Percentiles rank a stretch among this genome's conserved stretches.
phyloP scores from a whole-genome alignment of 2,113 vertebrate genomes.

The Cyprinodon tularosa region DNA sequence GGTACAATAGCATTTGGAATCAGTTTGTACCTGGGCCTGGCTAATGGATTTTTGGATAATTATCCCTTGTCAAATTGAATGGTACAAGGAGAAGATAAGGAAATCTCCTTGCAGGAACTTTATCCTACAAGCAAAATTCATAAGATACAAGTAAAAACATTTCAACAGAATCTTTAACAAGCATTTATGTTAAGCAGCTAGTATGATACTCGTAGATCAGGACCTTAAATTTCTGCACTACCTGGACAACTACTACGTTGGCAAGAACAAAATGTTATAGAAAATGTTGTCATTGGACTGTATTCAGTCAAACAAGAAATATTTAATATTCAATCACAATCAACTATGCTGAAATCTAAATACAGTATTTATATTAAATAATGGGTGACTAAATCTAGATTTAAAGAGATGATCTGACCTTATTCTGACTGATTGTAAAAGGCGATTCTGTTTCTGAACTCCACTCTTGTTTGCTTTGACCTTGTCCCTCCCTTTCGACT shows the following conservation, averaged over 20 bases:
- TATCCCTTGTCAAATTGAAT: neutral
- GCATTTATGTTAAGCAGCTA: slow-evolving; percentile 44
- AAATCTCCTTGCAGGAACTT: neutral
- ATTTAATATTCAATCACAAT: slow-evolving; percentile 65
- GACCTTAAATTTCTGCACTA: slow-evolving; percentile 29
- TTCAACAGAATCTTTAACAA: slow-evolving; percentile 27
- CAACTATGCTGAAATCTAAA: slow-evolving; percentile 65
- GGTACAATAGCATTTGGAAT: neutral
- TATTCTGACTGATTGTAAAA: slow-evolving; percentile 51
- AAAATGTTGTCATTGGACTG: slow-evolving; percentile 46
- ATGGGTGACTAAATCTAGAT: slow-evolving; percentile 56
- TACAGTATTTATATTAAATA: slow-evolving; percentile 80
- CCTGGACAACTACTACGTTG: slow-evolving; percentile 28
- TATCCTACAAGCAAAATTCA: neutral
- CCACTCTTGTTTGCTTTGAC: slow-evolving; percentile 44
- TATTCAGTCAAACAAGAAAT: slow-evolving; percentile 68
- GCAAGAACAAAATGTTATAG: slow-evolving; percentile 39
- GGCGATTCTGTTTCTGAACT: slow-evolving; percentile 21
- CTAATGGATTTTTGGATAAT: neutral
- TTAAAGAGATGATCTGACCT: slow-evolving; percentile 44
- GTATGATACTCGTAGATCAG: slow-evolving; percentile 28
- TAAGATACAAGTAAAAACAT: too few relatives aligned
- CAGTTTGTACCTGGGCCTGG: neutral
- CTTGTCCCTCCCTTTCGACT: slow-evolving; percentile 26
- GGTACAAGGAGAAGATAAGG: neutral